A percentile compares a stretch with the other conserved stretches of the same genome.
Evolutionary conservation across 1,140 invertebrate species (phyloP).

Genomic region (Subanguina moxae): DNA sequence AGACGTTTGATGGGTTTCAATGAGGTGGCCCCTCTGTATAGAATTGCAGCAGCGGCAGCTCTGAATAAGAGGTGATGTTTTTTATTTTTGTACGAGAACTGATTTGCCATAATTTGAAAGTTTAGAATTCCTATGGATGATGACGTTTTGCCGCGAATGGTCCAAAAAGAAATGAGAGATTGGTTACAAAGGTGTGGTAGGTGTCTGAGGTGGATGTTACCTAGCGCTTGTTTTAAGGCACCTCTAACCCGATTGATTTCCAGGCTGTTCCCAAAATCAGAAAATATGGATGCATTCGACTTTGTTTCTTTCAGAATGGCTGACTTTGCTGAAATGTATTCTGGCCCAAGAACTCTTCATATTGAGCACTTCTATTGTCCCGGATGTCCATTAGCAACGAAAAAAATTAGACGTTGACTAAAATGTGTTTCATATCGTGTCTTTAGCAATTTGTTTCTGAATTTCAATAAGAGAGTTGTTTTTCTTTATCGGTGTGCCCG

Average conservation of each 20-base stretch:
- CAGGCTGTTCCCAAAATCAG: slow-evolving; percentile 2
- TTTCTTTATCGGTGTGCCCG: too few relatives aligned
- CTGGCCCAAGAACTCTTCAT: not conserved
- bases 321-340: not conserved
- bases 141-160: slow-evolving; percentile 10
- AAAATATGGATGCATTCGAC: slow-evolving; percentile 8
- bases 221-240: too few relatives aligned
- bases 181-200: slow-evolving; percentile 16
- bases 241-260: too few relatives aligned
- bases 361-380: not conserved
- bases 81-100: not conserved
- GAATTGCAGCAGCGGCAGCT: slow-evolving; percentile 15
- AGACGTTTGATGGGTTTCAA: slow-evolving; percentile 1
- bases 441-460: too few relatives aligned
- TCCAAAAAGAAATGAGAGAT: slow-evolving; percentile 4
- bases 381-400: not conserved
- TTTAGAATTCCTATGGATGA: slow-evolving; percentile 2
- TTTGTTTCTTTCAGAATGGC: not conserved
- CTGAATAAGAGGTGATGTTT: slow-evolving; percentile 12
- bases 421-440: not conserved
- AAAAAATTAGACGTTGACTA: not conserved
- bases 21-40: not conserved
- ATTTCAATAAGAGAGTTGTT: too few relatives aligned
- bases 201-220: not conserved
- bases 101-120: not conserved